phyloP scores from a whole-genome alignment of 2,888 invertebrate species.

The Dryobotodes eremita region DNA sequence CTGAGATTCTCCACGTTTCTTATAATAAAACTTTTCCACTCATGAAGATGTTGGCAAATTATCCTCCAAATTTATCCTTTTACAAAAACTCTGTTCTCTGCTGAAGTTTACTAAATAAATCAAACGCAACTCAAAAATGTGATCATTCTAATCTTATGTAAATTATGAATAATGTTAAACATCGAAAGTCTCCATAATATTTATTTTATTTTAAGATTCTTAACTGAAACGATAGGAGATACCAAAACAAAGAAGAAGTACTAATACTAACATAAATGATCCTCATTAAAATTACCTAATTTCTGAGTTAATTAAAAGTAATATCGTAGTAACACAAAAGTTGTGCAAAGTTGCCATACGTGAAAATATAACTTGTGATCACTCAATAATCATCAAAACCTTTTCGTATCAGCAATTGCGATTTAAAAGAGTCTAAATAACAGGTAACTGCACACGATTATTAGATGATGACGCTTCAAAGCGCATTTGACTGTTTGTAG shows the following conservation, averaged over 20 bases:
- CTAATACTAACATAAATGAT: neutral
- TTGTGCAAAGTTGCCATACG: slow-evolving; percentile 1
- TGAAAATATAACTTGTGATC: neutral
- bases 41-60: neutral
- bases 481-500: neutral
- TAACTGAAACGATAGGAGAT: neutral
- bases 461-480: neutral
- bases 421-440: neutral
- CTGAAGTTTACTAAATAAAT: neutral
- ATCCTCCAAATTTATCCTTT: neutral
- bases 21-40: neutral
- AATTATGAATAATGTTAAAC: too few species aligned
- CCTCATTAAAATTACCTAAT: neutral
- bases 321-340: slow-evolving; percentile 2
- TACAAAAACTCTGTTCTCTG: neutral
- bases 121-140: neutral
- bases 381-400: too few species aligned
- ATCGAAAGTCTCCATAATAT: neutral
- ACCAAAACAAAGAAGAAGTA: neutral
- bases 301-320: neutral
- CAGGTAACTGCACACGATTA: neutral
- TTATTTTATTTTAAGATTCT: neutral
- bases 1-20: neutral
- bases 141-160: neutral
- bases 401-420: neutral